phyloP scores from a whole-genome alignment of 2,888 invertebrate genomes.

The Aradus depressus region DNA sequence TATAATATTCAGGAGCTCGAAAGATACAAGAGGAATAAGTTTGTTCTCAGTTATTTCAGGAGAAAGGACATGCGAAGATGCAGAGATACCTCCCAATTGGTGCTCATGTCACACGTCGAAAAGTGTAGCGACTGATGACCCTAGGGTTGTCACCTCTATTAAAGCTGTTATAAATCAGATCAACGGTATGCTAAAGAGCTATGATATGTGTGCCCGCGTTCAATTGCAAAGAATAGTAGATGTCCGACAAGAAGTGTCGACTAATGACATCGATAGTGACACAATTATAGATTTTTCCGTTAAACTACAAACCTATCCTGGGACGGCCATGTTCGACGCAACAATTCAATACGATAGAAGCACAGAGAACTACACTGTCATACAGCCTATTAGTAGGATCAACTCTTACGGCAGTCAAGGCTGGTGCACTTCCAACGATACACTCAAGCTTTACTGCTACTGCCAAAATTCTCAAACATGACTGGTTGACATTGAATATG shows the following conservation, averaged over 20 bases:
- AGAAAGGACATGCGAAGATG: constrained; percentile 61
- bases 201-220: constrained; percentile 54
- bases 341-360: constrained; percentile 51
- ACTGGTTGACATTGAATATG: too few relatives aligned
- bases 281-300: constrained; percentile 49
- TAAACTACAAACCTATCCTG: constrained; percentile 52
- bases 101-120: constrained; percentile 70
- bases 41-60: constrained; percentile 61
- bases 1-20: constrained; percentile 15
- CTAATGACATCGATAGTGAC: constrained; percentile 31
- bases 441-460: constrained; percentile 66
- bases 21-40: constrained; percentile 53
- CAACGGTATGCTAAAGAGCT: constrained; percentile 48
- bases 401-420: constrained; percentile 74
- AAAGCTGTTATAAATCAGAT: constrained; percentile 50
- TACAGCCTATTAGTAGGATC: constrained; percentile 64
- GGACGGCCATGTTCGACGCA: constrained; percentile 65
- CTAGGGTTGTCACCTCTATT: constrained; percentile 47
- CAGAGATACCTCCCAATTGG: constrained; percentile 73
- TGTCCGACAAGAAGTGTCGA: constrained; percentile 47
- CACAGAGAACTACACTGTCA: constrained; percentile 42
- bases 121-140: constrained; percentile 44
- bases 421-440: constrained; percentile 60
- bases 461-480: too few relatives aligned
- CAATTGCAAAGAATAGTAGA: constrained; percentile 50